Evolutionary conservation across 1,140 invertebrate species (phyloP).

Genomic region (Drosophila willistoni): DNA sequence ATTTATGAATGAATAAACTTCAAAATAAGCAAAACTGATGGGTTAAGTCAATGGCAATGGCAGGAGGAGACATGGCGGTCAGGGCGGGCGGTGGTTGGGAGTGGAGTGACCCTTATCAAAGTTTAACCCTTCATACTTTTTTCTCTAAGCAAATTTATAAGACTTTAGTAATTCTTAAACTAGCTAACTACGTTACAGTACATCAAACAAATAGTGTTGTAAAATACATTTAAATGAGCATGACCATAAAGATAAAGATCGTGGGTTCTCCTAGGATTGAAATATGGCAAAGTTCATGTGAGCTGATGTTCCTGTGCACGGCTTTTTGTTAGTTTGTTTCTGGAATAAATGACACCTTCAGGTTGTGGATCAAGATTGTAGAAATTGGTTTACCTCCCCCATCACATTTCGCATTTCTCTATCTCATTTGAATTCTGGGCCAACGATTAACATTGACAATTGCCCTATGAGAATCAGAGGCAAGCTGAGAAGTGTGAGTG

Average conservation of each 20-base stretch:
- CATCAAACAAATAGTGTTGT: too few species aligned
- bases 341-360: background rate
- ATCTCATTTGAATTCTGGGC: slow-evolving; percentile 28
- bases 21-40: background rate
- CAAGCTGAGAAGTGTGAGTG: background rate
- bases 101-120: background rate
- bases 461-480: slow-evolving; percentile 18
- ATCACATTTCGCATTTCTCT: slow-evolving; percentile 16
- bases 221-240: too few species aligned
- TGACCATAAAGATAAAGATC: too few species aligned
- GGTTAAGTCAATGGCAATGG: too few species aligned
- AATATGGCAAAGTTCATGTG: too few species aligned
- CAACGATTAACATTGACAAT: slow-evolving; percentile 48
- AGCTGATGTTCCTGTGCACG: too few species aligned
- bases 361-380: background rate
- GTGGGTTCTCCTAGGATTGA: too few species aligned
- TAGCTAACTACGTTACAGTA: too few species aligned
- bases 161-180: too few species aligned
- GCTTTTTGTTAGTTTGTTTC: slow-evolving; percentile 2
- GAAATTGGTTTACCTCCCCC: slow-evolving; percentile 1
- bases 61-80: too few species aligned
- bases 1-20: slow-evolving; percentile 13
- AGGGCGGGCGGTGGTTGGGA: background rate
- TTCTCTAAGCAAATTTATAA: too few species aligned
- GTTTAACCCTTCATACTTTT: background rate